phyloP scores from a whole-genome alignment of 2,797 vertebrate genomes.

The Epinephelus awoara region DNA sequence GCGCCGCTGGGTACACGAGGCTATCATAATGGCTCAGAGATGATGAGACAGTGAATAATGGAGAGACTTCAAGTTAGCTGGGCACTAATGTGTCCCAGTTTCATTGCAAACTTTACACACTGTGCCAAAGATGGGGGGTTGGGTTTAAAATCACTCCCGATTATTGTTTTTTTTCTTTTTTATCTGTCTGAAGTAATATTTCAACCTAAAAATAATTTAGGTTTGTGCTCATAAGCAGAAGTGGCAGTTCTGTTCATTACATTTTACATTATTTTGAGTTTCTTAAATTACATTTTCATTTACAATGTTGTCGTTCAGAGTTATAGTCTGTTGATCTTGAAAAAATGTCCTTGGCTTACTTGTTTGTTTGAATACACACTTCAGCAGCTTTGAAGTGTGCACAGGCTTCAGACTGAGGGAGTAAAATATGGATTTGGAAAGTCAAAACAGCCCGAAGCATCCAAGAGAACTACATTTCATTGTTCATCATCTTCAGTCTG shows the following conservation, averaged over 20 bases:
- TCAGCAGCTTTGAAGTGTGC: slow-evolving; percentile 50
- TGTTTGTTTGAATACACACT: slow-evolving; percentile 45
- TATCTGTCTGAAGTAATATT: slow-evolving; percentile 1
- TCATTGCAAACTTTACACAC: slow-evolving; percentile 42
- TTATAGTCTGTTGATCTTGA: not conserved
- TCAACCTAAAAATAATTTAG: not conserved
- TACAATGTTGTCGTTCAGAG: not conserved
- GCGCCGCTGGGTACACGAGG: slow-evolving; percentile 41
- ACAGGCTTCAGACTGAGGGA: slow-evolving; percentile 36
- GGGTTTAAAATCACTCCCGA: not conserved
- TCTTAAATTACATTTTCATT: slow-evolving; percentile 7
- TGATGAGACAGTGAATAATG: slow-evolving; percentile 61
- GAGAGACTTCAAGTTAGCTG: slow-evolving; percentile 38
- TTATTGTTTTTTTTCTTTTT: not conserved
- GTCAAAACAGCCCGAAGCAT: slow-evolving; percentile 42
- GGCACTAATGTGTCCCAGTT: slow-evolving; percentile 57
- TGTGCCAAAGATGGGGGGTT: not conserved
- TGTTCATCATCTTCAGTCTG: slow-evolving; percentile 48
- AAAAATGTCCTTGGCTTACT: slow-evolving; percentile 3
- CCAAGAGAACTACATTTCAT: slow-evolving; percentile 26
- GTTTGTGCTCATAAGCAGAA: not conserved
- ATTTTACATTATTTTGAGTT: not conserved
- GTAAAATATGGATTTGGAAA: slow-evolving; percentile 62
- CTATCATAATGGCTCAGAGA: slow-evolving; percentile 55
- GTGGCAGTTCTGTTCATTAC: not conserved